Conservation (phyloP, 2,888 invertebrate species). For the Scaptomyza parva region DNA sequence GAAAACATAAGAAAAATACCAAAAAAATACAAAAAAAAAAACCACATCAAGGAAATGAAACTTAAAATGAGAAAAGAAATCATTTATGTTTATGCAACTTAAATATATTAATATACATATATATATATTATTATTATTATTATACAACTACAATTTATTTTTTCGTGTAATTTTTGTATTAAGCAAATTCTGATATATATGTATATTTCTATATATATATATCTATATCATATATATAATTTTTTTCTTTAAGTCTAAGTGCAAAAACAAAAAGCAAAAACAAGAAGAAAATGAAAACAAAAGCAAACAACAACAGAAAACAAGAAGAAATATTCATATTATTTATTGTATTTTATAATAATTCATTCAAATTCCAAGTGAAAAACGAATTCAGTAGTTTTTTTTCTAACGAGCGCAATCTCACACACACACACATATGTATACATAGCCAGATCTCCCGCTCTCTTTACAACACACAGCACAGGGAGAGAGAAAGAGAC, state of each 20-base stretch:
- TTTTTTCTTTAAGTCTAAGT: constrained; percentile 58
- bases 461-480: constrained; percentile 8
- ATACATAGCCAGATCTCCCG: constrained; percentile 8
- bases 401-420: constrained; percentile 28
- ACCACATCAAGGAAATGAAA: constrained; percentile 14
- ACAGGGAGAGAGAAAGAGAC: background rate
- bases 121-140: constrained; percentile 10
- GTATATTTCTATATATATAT: constrained; percentile 43
- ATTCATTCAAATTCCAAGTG: constrained; percentile 62
- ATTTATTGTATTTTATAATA: constrained; percentile 77
- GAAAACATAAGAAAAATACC: constrained; percentile 10
- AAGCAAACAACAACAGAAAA: constrained; percentile 42
- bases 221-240: constrained; percentile 51
- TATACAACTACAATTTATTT: constrained; percentile 53
- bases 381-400: constrained; percentile 36
- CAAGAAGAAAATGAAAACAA: constrained; percentile 47
- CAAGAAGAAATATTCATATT: constrained; percentile 54
- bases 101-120: constrained; percentile 45
- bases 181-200: constrained; percentile 56
- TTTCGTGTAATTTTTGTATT: constrained; percentile 63
- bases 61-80: constrained; percentile 11
- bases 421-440: constrained; percentile 1
- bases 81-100: constrained; percentile 58
- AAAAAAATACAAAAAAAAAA: constrained; percentile 11
- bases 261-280: constrained; percentile 31